phyloP scores from a whole-genome alignment of 2,113 vertebrate genomes.

The Camelus bactrianus region DNA sequence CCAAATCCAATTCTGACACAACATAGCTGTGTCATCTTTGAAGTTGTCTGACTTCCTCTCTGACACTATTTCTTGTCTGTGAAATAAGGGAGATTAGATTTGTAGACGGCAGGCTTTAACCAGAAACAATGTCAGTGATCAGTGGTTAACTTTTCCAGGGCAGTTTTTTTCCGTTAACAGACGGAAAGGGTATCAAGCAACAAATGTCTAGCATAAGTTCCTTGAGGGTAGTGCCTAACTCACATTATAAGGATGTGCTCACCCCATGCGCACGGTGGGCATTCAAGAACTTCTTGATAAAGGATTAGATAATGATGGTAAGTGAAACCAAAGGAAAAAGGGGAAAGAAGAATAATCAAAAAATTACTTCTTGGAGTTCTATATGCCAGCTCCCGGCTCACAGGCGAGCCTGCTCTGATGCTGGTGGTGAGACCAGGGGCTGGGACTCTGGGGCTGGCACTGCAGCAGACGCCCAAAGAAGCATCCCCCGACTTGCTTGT shows the following conservation, averaged over 20 bases:
- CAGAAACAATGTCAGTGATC: not conserved
- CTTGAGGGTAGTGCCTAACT: not conserved
- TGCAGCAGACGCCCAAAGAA: not conserved
- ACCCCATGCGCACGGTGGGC: not conserved
- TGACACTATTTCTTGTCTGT: not conserved
- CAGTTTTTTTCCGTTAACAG: not conserved
- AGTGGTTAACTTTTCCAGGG: not conserved
- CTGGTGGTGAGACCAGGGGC: not conserved
- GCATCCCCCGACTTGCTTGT: not conserved
- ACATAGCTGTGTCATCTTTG: not conserved
- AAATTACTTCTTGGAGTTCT: not conserved
- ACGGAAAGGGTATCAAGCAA: not conserved
- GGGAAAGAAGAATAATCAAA: not conserved
- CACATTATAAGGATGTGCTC: not conserved
- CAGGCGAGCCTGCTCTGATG: not conserved
- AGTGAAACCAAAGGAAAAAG: not conserved
- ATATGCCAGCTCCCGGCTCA: not conserved
- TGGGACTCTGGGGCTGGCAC: not conserved
- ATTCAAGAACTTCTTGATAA: not conserved
- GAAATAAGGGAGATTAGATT: not conserved
- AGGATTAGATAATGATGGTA: not conserved
- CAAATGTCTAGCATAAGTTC: not conserved
- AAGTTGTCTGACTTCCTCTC: not conserved
- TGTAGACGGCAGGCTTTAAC: not conserved
- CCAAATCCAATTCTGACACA: not conserved